phyloP scores from a whole-genome alignment of 2,797 vertebrate genomes.

The Siniperca scherzeri region DNA sequence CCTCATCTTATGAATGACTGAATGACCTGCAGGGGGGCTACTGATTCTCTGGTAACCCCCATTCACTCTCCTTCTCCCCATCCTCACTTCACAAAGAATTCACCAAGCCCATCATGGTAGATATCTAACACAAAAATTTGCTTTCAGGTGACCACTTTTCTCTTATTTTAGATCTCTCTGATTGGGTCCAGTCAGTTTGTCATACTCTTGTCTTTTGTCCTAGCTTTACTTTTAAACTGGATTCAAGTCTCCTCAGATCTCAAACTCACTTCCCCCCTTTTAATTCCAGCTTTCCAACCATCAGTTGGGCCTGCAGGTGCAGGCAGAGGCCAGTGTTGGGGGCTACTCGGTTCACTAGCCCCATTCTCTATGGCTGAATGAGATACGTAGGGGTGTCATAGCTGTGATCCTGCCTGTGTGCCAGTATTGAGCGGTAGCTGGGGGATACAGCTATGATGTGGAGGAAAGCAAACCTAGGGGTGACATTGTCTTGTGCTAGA shows the following conservation, averaged over 20 bases:
- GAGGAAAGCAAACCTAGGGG: conserved; percentile 20
- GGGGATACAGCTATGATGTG: conserved; percentile 33
- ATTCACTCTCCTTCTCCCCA: conserved; percentile 45
- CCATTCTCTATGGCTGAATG: conserved; percentile 83
- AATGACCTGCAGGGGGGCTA: conserved; percentile 80
- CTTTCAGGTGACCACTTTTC: conserved; percentile 1
- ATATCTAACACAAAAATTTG: conserved; percentile 21
- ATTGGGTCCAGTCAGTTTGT: neutral
- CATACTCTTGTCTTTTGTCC: conserved; percentile 2
- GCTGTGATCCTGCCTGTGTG: conserved; percentile 68
- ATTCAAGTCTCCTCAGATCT: conserved; percentile 37
- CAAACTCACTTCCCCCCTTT: conserved; percentile 46
- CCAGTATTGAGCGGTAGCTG: conserved; percentile 36
- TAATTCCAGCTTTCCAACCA: conserved; percentile 49
- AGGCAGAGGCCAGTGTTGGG: conserved; percentile 76
- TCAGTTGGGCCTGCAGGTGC: conserved; percentile 82
- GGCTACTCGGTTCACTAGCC: conserved; percentile 81
- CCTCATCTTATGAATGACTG: conserved; percentile 79
- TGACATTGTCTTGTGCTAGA: conserved; percentile 33
- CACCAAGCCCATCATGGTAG: conserved; percentile 19
- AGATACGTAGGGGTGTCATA: conserved; percentile 82
- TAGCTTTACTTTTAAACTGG: conserved; percentile 29
- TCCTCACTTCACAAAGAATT: conserved; percentile 45
- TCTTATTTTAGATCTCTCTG: neutral
- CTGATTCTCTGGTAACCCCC: conserved; percentile 57